Evolutionary conservation across 1,140 invertebrate species (phyloP), one percentile per base, ranked within the genome.

Genomic region (Chlorops oryzae): DNA sequence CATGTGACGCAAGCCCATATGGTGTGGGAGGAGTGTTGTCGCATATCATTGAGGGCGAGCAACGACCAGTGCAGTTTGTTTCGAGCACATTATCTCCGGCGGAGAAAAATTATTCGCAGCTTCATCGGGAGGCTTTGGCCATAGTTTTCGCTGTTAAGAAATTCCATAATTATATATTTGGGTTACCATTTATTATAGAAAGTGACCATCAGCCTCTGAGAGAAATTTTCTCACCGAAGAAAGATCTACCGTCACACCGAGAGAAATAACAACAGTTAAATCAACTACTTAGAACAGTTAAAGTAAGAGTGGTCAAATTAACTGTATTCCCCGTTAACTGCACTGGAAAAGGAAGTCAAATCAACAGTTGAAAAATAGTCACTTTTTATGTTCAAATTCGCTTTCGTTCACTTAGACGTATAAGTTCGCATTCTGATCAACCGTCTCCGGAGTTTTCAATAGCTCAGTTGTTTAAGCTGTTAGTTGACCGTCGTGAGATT

Each of bases 41-140:
- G 9, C 61, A 70, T 23, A 13, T 47, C 13, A 42, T 52, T 17
- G 25, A 61, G 20, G 55, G 55, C 21, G 24, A 56, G 39, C 59
- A 61, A 63, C 56, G 42, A 38, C 69, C 65, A n/a, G 32, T 56
- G 17, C 25, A 24, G 37, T 54, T 45, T 44, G 42, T 21, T 15
- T 51, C 51, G 17, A 25, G 53, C 13, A 59, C 58, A 2, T 18
- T 58, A n/a, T 32, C 38, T 20, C 27, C 27, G 32, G 40, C 49
- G 12, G 57, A 59, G 43, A 38, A 37, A 48, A 61, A 57, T 28
- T 59, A 59, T 48, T 40, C 55, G 15, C 74, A 75, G 48, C 63
- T 76, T 20, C 69, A 80, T 32, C 70, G 70, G 50, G 76, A 80
- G 60, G 70, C 62, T 20, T 50, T 78, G 10, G 61, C 65, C 2